Evolutionary conservation across 2,797 vertebrate genomes (phyloP), one percentile per base, ranked within the genome.

Genomic region (Limosa lapponica): DNA sequence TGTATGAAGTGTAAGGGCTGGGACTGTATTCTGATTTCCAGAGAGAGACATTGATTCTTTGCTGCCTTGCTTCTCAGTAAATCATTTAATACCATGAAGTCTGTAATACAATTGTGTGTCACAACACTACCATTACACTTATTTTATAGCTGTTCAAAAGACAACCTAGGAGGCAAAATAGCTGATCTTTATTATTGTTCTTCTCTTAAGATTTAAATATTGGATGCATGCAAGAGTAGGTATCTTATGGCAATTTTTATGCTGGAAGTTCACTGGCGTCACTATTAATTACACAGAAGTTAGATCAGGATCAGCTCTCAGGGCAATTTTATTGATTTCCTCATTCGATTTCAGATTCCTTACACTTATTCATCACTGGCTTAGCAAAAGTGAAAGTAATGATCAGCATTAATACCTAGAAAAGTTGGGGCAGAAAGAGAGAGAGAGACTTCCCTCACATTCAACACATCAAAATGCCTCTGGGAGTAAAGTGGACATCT

Each of bases 321-420:
- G 37, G 67, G 55, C 15, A 74, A 30, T 58, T 73, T 71, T 62
- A 96, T 88, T 59, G 89, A 93, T 90, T 95, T 92, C 67, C 16
- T 88, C 28, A 81, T 91, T 57, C 43, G 43, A 5, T 61, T 87
- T 96, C 54, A 85, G 59, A 43, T 87, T 92, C 74, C 37, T 74
- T 65, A 58, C 13, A 43, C 17, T 71, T 1, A 1, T 30, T 93
- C 34, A 43, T 91, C 66, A 66, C 34, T 81, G 37, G 43, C 30
- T 69, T 61, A 82, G 70, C 24, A 80, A 58, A 43, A 90, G 27
- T 34, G 49, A 69, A 92, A 85, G 20, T 69, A 86, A 79, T 34
- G 18, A 69, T 87, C 39, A 59, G 6, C 4, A 1, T 36, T 72
- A 83, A 72, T 23, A 54, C 18, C 30, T 83, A 37, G 49, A 92